Conservation (phyloP, 2,113 vertebrate species). For the Labrus mixtus region DNA sequence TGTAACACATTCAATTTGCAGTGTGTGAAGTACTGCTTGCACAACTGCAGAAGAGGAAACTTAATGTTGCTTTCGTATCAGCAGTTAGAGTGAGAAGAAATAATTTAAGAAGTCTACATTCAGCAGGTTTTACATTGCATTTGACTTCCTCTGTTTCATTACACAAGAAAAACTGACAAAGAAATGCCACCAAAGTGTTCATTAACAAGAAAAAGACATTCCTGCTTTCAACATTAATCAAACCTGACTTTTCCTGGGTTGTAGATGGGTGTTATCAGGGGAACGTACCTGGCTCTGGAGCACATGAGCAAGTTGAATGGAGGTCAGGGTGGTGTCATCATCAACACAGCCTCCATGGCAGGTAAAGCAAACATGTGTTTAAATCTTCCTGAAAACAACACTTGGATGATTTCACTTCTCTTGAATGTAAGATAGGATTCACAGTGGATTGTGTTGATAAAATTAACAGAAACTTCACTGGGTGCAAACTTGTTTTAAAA, state of each 20-base stretch:
- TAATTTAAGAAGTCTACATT: not conserved
- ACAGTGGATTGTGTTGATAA: too few relatives aligned
- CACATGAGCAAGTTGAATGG: slow-evolving; percentile 80
- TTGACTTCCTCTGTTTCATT: slow-evolving; percentile 1
- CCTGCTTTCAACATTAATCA: not conserved
- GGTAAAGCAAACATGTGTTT: slow-evolving; percentile 49
- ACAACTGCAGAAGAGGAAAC: not conserved
- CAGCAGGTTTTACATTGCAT: not conserved
- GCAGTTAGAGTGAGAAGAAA: not conserved
- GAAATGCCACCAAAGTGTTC: too few relatives aligned
- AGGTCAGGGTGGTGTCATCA: slow-evolving; percentile 79
- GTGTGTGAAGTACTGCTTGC: not conserved
- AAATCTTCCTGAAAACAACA: too few relatives aligned
- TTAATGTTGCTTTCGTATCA: not conserved
- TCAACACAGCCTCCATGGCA: slow-evolving; percentile 79
- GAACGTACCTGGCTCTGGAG: slow-evolving; percentile 79
- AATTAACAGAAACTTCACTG: too few relatives aligned
- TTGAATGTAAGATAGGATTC: too few relatives aligned
- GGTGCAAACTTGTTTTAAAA: too few relatives aligned
- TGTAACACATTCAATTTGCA: not conserved
- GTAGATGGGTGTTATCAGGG: slow-evolving; percentile 77
- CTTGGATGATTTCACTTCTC: not conserved
- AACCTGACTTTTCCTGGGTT: not conserved
- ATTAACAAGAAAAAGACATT: too few relatives aligned
- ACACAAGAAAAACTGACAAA: not conserved